These are phyloP conservation scores for Glaucidium brasilianum DNA, from an alignment of 2,113 vertebrate genomes.

Conservation along the genomic window DNA sequence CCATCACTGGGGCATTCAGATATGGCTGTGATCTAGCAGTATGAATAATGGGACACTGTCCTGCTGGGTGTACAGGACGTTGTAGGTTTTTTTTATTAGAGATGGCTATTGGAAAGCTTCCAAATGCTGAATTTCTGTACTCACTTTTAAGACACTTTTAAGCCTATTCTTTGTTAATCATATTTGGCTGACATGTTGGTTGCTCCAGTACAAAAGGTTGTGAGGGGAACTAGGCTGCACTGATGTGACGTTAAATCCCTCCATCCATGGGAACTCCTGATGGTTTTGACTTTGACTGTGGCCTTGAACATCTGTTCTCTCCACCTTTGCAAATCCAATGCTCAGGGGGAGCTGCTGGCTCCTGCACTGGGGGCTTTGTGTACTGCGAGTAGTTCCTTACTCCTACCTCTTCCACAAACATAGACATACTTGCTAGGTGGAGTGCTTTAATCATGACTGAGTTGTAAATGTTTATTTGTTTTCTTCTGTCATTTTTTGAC, in stretches of 20 bases:
- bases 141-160: not conserved
- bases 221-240: not conserved
- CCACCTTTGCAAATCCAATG: not conserved
- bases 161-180: not conserved
- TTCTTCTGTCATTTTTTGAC: not conserved
- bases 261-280: not conserved
- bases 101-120: not conserved
- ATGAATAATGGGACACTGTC: not conserved
- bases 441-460: not conserved
- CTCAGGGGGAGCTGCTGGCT: not conserved
- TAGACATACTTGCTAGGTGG: not conserved
- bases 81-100: not conserved
- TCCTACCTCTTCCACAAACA: not conserved
- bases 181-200: not conserved
- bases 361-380: not conserved
- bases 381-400: not conserved
- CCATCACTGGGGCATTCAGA: not conserved
- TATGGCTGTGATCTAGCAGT: not conserved
- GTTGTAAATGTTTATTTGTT: not conserved
- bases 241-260: not conserved
- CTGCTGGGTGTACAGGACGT: rapidly evolving
- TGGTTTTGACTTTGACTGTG: not conserved
- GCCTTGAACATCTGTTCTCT: not conserved
- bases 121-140: not conserved
- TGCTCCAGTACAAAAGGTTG: not conserved